Evolutionary conservation across 2,113 vertebrate species (phyloP).

Genomic region (Paraplagusia blochii): DNA sequence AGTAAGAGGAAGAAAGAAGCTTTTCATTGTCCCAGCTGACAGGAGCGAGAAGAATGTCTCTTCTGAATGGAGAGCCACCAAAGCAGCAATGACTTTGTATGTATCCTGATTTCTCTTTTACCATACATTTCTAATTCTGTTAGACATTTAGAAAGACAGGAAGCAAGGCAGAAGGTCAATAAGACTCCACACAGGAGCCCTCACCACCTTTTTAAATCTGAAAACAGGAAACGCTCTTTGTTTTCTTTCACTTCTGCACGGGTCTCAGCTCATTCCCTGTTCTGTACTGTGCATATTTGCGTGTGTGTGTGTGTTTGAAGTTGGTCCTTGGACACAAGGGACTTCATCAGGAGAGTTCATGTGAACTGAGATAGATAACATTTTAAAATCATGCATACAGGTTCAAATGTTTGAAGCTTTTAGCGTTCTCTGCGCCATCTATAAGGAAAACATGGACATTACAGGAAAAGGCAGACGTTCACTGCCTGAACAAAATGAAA

Average conservation of each 20-base stretch:
- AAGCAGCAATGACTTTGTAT: slow-evolving; percentile 54
- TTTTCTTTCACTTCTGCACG: background rate
- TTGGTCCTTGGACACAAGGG: too few species aligned
- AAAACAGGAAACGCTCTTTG: slow-evolving; percentile 4
- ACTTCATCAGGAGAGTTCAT: too few species aligned
- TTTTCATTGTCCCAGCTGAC: slow-evolving; percentile 24
- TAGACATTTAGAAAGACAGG: background rate
- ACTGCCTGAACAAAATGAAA: too few species aligned
- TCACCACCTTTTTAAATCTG: slow-evolving; percentile 35
- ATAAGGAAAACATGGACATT: too few species aligned
- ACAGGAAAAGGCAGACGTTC: too few species aligned
- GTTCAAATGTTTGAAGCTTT: too few species aligned
- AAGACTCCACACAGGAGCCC: background rate
- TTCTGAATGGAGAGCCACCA: slow-evolving; percentile 50
- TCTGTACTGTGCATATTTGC: slow-evolving; percentile 15
- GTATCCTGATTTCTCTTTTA: slow-evolving; percentile 45
- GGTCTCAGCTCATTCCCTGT: background rate
- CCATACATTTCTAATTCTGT: slow-evolving; percentile 9
- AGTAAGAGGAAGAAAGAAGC: slow-evolving; percentile 29
- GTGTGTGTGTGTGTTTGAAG: slow-evolving; percentile 51
- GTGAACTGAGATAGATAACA: too few species aligned
- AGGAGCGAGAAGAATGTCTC: slow-evolving; percentile 21
- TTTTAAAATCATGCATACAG: too few species aligned
- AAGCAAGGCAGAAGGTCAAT: slow-evolving; percentile 1
- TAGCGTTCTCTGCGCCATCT: too few species aligned